phyloP scores from a whole-genome alignment of 1,140 invertebrate genomes.

The Tetramorium parvispinum region DNA sequence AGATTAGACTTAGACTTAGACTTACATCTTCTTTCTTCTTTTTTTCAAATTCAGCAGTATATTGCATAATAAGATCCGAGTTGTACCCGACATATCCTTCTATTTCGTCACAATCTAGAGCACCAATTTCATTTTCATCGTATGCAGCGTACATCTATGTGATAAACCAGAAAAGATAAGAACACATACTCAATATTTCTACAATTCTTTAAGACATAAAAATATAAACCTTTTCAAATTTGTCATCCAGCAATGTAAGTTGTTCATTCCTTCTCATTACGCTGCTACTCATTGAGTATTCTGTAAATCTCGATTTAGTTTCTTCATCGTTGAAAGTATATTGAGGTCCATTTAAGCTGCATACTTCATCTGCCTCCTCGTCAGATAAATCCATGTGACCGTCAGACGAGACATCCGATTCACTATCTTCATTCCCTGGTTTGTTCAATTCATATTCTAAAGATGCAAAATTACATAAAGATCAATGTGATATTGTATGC shows the following conservation, averaged over 20 bases:
- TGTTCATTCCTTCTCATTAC: slow-evolving; percentile 95
- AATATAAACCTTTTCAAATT: slow-evolving; percentile 93
- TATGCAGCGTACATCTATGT: slow-evolving; percentile 93
- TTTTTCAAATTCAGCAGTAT: slow-evolving; percentile 87
- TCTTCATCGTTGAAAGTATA: slow-evolving; percentile 89
- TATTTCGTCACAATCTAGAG: slow-evolving; percentile 95
- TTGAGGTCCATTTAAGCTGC: slow-evolving; percentile 85
- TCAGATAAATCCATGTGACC: slow-evolving; percentile 81
- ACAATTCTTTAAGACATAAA: slow-evolving; percentile 19
- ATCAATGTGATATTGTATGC: neutral
- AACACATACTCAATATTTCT: neutral
- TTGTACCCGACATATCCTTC: slow-evolving; percentile 91
- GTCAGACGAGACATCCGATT: slow-evolving; percentile 76
- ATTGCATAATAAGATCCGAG: slow-evolving; percentile 88
- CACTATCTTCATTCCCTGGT: slow-evolving; percentile 60
- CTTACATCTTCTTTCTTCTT: slow-evolving; percentile 77
- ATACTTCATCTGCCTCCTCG: slow-evolving; percentile 82
- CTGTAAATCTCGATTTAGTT: slow-evolving; percentile 95
- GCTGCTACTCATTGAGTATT: slow-evolving; percentile 97
- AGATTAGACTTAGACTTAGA: neutral
- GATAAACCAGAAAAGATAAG: slow-evolving; percentile 44
- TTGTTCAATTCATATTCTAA: slow-evolving; percentile 19
- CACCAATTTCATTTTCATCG: slow-evolving; percentile 95
- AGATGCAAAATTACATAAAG: neutral
- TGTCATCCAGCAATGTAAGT: slow-evolving; percentile 93